A percentile compares a stretch with the other conserved stretches of the same genome.
Conservation (phyloP, 2,888 invertebrate species). For the Clunio marinus region DNA sequence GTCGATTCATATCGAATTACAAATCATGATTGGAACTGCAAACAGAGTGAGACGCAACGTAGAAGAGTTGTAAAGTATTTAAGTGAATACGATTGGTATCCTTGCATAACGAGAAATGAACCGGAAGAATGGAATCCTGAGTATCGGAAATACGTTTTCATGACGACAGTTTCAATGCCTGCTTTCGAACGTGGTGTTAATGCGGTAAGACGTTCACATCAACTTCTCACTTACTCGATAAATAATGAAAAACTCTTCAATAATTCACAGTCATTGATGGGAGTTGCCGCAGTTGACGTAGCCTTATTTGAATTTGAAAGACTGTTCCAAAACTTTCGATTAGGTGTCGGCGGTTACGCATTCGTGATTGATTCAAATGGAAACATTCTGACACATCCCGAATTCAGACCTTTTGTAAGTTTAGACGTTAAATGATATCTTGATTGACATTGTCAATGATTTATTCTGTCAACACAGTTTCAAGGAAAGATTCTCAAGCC, state of each 20-base stretch:
- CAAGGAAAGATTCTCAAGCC: conserved; percentile 63
- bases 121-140: background rate
- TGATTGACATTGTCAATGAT: conserved; percentile 40
- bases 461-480: conserved; percentile 48
- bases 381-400: conserved; percentile 71
- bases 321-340: conserved; percentile 65
- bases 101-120: conserved; percentile 2
- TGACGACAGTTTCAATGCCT: conserved; percentile 35
- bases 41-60: conserved; percentile 47
- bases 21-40: conserved; percentile 41
- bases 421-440: background rate
- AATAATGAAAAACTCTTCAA: too few relatives aligned
- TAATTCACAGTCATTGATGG: conserved; percentile 57
- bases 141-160: conserved; percentile 25
- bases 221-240: background rate
- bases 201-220: conserved; percentile 13
- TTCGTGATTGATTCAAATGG: conserved; percentile 73
- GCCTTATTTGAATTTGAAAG: conserved; percentile 68
- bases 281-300: conserved; percentile 76
- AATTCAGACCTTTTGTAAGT: conserved; percentile 67
- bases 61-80: conserved; percentile 30
- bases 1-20: conserved; percentile 42
- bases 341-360: conserved; percentile 71
- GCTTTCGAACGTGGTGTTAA: conserved; percentile 15
- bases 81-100: conserved; percentile 9